Evolutionary conservation across 2,113 vertebrate species (phyloP).

Genomic region (Hylia prasina): DNA sequence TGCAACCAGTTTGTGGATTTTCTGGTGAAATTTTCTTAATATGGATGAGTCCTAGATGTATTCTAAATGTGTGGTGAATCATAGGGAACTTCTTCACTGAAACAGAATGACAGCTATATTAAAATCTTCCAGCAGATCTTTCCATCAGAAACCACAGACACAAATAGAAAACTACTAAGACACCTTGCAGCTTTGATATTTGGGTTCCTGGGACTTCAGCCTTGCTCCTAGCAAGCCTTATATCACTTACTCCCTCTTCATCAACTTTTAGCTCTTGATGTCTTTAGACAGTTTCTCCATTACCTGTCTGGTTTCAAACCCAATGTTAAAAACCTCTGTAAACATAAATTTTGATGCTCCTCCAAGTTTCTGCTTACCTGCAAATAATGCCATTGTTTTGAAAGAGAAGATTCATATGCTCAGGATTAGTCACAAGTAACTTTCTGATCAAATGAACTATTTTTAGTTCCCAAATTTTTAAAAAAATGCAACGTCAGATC

Average conservation of each 20-base stretch:
- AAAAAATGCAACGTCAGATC: background rate
- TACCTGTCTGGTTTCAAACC: background rate
- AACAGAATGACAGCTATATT: background rate
- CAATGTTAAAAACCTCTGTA: background rate
- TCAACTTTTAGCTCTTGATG: background rate
- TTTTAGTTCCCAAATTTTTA: background rate
- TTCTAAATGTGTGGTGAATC: background rate
- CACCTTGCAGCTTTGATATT: background rate
- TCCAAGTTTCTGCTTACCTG: background rate
- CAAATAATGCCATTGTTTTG: background rate
- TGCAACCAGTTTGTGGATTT: background rate
- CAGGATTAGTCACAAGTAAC: background rate
- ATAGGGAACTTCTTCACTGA: background rate
- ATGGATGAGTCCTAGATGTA: background rate
- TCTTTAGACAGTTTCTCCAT: background rate
- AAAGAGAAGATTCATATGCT: background rate
- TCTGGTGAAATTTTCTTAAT: background rate
- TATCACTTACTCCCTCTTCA: background rate
- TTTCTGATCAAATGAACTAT: background rate
- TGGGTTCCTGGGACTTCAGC: background rate
- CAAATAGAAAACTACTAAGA: background rate
- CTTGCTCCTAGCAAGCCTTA: background rate
- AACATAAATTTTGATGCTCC: background rate
- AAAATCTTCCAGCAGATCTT: background rate
- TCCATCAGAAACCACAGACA: background rate